Evolutionary conservation across 2,113 vertebrate species (phyloP).

Genomic region (Lutjanus erythropterus): DNA sequence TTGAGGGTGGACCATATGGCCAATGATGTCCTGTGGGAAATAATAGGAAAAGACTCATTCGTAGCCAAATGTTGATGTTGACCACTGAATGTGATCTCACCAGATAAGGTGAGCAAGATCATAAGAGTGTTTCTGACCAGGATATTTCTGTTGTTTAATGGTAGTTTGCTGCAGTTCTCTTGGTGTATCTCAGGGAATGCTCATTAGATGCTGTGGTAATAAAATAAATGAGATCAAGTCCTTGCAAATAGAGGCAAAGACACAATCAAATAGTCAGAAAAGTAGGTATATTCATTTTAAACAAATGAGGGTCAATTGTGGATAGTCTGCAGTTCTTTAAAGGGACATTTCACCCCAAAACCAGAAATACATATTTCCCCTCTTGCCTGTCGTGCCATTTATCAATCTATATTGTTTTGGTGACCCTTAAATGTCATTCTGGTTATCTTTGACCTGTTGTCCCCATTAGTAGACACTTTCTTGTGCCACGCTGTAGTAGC

Average conservation of each 20-base stretch:
- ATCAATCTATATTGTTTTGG: no score
- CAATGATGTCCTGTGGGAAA: conserved; percentile 29
- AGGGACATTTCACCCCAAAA: no score
- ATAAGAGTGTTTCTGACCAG: background rate
- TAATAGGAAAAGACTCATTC: conserved; percentile 7
- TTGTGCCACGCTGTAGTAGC: no score
- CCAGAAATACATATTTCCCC: no score
- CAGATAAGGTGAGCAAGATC: conserved; percentile 4
- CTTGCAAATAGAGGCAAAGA: background rate
- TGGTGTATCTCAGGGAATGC: background rate
- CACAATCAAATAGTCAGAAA: background rate
- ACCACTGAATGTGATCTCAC: conserved; percentile 22
- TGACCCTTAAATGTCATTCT: no score
- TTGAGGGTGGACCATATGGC: conserved; percentile 20
- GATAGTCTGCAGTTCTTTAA: background rate
- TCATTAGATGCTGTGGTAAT: background rate
- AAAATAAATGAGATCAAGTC: background rate
- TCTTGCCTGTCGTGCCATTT: no score
- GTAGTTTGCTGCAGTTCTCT: background rate
- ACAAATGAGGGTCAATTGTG: background rate
- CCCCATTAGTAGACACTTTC: no score
- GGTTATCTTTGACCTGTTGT: no score
- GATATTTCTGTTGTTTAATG: background rate
- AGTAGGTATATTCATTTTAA: background rate
- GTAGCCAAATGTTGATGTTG: conserved; percentile 3